These are phyloP conservation scores for Chalcosyrphus nemorum DNA, from an alignment of 2,888 invertebrate species.

Conservation along the genomic window DNA sequence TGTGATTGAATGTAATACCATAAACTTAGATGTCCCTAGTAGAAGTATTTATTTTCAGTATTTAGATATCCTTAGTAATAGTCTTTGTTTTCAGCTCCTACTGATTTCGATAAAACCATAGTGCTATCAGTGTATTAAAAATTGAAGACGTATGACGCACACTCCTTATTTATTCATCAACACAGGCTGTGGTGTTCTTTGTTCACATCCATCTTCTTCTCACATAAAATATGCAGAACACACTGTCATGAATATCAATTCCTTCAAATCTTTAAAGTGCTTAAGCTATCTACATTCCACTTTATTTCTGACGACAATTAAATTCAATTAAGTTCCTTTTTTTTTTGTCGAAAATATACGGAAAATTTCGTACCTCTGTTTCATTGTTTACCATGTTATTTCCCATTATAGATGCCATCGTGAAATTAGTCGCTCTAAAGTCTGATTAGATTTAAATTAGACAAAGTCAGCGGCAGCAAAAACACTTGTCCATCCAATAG, in stretches of 20 bases:
- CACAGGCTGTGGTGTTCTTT: not conserved
- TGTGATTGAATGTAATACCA: no score
- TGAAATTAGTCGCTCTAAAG: not conserved
- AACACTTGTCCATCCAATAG: conserved; percentile 28
- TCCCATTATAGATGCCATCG: conserved; percentile 61
- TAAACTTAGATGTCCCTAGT: no score
- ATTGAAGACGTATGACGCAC: not conserved
- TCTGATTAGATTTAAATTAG: not conserved
- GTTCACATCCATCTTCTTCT: conserved; percentile 19
- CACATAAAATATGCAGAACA: conserved; percentile 30
- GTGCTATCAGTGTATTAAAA: not conserved
- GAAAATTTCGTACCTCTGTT: conserved; percentile 76
- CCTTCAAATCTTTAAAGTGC: not conserved
- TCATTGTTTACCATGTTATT: conserved; percentile 75
- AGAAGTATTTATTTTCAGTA: no score
- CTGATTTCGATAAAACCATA: no score
- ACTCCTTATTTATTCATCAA: not conserved
- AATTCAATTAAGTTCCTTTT: not conserved
- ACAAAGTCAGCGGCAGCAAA: not conserved
- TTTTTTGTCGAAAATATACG: not conserved
- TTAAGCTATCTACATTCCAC: not conserved
- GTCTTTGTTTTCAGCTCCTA: no score
- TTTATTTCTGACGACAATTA: not conserved
- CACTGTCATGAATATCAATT: not conserved
- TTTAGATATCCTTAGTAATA: no score